These are phyloP conservation scores for Hemitrygon akajei DNA, from an alignment of 2,797 vertebrate species.

Conservation along the genomic window DNA sequence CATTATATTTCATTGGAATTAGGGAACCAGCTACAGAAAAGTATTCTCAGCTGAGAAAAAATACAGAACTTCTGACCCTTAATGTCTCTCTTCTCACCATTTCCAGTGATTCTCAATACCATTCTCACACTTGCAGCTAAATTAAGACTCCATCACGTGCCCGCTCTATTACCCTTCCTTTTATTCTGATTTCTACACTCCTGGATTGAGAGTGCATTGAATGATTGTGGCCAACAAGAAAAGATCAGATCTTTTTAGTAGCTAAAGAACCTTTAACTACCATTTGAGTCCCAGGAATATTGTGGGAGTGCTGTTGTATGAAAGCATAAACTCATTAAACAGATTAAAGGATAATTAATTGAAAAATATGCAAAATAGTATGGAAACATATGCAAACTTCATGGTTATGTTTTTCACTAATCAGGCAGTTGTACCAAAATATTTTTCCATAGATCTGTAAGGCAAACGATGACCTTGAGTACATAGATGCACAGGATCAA, in stretches of 20 bases:
- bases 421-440: not conserved
- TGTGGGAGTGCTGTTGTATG: not conserved
- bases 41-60: not conserved
- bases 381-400: no score
- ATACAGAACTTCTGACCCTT: not conserved
- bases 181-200: not conserved
- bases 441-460: conserved; percentile 57
- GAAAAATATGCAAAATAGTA: no score
- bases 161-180: not conserved
- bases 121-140: not conserved
- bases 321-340: not conserved
- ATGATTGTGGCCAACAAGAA: not conserved
- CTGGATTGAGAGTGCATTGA: not conserved
- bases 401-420: no score
- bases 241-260: not conserved
- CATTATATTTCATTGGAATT: no score
- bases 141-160: not conserved
- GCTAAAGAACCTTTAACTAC: not conserved
- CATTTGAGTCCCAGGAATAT: not conserved
- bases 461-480: conserved; percentile 58
- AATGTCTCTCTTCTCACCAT: not conserved
- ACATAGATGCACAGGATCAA: conserved; percentile 62
- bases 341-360: not conserved
- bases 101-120: not conserved
- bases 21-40: not conserved